Percentiles rank a stretch among this genome's conserved stretches.
These are phyloP conservation scores for Bradypodion pumilum DNA, from an alignment of 2,797 vertebrate genomes.

Conservation along the genomic window DNA sequence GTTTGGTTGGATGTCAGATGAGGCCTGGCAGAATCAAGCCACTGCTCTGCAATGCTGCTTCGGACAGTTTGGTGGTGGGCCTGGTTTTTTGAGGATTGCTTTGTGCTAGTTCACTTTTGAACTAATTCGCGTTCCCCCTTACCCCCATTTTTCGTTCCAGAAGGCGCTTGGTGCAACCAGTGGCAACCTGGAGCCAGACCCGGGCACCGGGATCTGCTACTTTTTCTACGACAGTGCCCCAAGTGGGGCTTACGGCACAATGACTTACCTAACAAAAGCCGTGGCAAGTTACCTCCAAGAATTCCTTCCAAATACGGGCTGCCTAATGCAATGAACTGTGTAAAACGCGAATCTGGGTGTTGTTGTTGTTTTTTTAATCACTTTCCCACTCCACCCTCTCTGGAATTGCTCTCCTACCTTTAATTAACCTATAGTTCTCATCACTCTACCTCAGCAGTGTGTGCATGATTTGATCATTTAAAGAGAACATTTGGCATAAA, in stretches of 20 bases:
- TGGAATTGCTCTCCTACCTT: not conserved
- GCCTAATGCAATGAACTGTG: constrained; percentile 85
- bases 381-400: not conserved
- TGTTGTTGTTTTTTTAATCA: not conserved
- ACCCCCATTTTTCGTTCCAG: constrained; percentile 70
- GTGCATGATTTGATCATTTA: not conserved
- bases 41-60: not conserved
- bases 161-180: constrained; percentile 85
- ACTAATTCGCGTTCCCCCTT: not conserved
- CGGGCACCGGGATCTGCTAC: constrained; percentile 92
- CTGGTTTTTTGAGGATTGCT: not conserved
- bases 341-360: fast-evolving
- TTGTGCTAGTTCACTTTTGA: not conserved
- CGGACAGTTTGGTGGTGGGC: not conserved
- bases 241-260: constrained; percentile 94
- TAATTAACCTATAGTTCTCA: not conserved
- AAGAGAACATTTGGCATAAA: not conserved
- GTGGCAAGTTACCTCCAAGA: constrained; percentile 88
- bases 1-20: not conserved
- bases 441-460: constrained; percentile 16
- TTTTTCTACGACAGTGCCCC: constrained; percentile 97
- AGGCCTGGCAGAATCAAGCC: not conserved
- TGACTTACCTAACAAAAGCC: constrained; percentile 97
- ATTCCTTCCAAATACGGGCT: constrained; percentile 91
- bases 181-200: constrained; percentile 88